A percentile compares a stretch with the other conserved stretches of the same genome.
phyloP scores from a whole-genome alignment of 2,113 vertebrate genomes.

The Tragelaphus scriptus region DNA sequence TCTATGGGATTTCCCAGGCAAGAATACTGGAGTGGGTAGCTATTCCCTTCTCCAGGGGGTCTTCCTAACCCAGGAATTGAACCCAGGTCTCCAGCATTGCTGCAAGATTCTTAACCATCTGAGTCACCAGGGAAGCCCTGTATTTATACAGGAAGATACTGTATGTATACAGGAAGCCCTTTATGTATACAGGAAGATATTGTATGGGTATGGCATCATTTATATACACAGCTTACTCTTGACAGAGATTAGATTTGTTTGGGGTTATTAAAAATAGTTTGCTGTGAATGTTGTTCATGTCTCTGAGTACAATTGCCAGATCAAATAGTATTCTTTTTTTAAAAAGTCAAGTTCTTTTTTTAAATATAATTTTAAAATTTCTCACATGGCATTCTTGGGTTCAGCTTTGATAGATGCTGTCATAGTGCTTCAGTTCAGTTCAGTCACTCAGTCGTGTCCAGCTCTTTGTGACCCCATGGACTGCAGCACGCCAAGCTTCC shows the following conservation, averaged over 20 bases:
- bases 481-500: neutral
- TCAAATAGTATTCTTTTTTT: neutral
- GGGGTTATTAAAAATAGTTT: constrained; percentile 2
- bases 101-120: neutral
- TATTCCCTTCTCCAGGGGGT: neutral
- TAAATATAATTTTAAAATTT: neutral
- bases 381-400: neutral
- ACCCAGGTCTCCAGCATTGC: neutral
- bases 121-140: neutral
- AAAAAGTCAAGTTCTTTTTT: neutral
- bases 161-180: neutral
- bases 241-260: neutral
- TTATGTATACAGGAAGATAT: neutral
- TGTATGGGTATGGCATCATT: neutral
- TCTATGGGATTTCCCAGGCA: neutral
- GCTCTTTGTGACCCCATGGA: neutral
- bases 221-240: neutral
- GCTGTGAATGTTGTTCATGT: neutral
- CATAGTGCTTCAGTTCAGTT: neutral
- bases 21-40: neutral
- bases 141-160: neutral
- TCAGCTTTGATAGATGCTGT: neutral
- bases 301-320: neutral
- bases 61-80: neutral
- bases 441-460: neutral